These are phyloP conservation scores for Acinonyx jubatus DNA, from an alignment of 2,113 vertebrate genomes.

Conservation along the genomic window DNA sequence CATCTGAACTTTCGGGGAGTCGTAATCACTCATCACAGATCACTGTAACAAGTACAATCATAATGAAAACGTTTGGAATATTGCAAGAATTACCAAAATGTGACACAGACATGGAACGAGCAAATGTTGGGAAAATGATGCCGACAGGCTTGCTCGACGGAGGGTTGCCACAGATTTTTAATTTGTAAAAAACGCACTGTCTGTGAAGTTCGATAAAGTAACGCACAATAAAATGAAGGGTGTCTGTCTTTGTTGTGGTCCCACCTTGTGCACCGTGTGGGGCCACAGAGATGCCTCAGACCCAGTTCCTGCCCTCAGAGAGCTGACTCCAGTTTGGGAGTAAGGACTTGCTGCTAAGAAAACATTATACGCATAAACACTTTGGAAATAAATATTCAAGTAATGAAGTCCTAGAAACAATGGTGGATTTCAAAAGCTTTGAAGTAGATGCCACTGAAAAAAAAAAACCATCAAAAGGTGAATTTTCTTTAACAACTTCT, in stretches of 20 bases:
- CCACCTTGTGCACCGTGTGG: neutral
- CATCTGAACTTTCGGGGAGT: neutral
- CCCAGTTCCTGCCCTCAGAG: neutral
- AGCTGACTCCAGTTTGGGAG: neutral
- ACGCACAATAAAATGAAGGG: too few relatives aligned
- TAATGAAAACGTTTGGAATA: neutral
- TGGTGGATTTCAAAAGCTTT: neutral
- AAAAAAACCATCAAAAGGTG: neutral
- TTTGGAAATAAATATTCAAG: neutral
- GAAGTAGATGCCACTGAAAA: neutral
- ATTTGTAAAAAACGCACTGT: too few relatives aligned
- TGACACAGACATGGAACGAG: neutral
- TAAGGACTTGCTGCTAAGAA: neutral
- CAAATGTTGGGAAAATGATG: neutral
- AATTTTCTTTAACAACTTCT: neutral
- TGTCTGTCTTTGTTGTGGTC: neutral
- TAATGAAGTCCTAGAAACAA: neutral
- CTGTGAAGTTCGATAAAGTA: too few relatives aligned
- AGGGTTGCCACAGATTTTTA: neutral
- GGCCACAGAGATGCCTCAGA: neutral
- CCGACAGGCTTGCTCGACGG: neutral
- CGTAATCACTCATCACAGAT: too few relatives aligned
- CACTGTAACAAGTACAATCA: too few relatives aligned
- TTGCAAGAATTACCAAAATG: neutral
- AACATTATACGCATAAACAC: neutral